These are phyloP conservation scores for Hucho hucho DNA, from an alignment of 2,113 vertebrate species.

Conservation along the genomic window DNA sequence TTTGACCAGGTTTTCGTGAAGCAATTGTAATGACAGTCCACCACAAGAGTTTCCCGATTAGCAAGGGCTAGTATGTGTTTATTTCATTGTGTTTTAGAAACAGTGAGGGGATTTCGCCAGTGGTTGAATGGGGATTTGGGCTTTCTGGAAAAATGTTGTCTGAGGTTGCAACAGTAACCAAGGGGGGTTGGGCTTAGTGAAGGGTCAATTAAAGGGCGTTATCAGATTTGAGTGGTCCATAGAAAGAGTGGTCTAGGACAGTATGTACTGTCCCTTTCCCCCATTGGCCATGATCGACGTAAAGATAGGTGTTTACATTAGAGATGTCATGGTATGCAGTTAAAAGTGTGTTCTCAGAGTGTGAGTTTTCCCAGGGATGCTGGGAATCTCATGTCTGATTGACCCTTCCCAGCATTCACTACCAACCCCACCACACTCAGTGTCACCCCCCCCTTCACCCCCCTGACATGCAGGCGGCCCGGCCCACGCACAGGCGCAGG, in stretches of 20 bases:
- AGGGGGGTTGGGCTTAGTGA: too few species aligned
- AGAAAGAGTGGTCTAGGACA: too few species aligned
- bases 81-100: background rate
- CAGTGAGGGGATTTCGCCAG: background rate
- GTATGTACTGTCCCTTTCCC: slow-evolving; percentile 1
- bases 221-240: too few species aligned
- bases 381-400: slow-evolving; percentile 69
- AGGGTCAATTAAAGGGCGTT: background rate
- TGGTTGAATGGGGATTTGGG: background rate
- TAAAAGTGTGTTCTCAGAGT: slow-evolving; percentile 40
- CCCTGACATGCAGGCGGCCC: slow-evolving; percentile 30
- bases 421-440: slow-evolving; percentile 60
- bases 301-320: slow-evolving; percentile 37
- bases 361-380: slow-evolving; percentile 62
- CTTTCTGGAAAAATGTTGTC: background rate
- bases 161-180: background rate
- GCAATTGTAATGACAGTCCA: too few species aligned
- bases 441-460: slow-evolving; percentile 45
- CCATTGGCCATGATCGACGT: slow-evolving; percentile 30
- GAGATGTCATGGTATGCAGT: slow-evolving; percentile 37
- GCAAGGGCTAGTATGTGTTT: background rate
- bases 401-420: slow-evolving; percentile 60
- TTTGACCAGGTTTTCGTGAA: too few species aligned
- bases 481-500: slow-evolving; percentile 47
- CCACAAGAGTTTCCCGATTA: too few species aligned